These are phyloP conservation scores for Salminus brasiliensis DNA, from an alignment of 2,113 vertebrate genomes.

Conservation along the genomic window DNA sequence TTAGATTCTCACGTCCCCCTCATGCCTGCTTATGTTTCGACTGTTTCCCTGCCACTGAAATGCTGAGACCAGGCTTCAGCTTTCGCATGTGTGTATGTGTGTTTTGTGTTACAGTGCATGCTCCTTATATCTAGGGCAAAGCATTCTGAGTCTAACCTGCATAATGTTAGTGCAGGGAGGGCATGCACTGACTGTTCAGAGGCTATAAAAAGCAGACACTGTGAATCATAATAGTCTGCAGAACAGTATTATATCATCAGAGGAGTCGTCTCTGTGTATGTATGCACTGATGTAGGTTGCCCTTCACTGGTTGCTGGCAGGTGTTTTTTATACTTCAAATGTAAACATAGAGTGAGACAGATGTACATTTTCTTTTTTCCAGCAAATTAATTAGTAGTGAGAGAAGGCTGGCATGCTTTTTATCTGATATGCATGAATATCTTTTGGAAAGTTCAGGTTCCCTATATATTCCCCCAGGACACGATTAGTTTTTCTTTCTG, in stretches of 20 bases:
- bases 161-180: background rate
- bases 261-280: background rate
- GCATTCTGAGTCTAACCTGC: background rate
- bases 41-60: slow-evolving; percentile 1
- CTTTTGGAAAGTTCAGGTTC: background rate
- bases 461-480: background rate
- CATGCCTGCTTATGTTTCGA: background rate
- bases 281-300: background rate
- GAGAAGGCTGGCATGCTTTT: background rate
- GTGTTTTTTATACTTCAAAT: background rate
- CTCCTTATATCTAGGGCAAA: background rate
- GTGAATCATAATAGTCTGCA: background rate
- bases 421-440: background rate
- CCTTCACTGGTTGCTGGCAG: background rate
- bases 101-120: background rate
- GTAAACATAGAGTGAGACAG: background rate
- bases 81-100: background rate
- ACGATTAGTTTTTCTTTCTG: too few species aligned
- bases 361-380: background rate
- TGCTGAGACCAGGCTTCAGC: background rate
- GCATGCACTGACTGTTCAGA: background rate
- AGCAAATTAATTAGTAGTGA: background rate
- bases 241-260: background rate
- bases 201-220: background rate
- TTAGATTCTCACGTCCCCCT: background rate